Conservation (phyloP, 2,888 invertebrate species). For the Tryphoninae sp. region DNA sequence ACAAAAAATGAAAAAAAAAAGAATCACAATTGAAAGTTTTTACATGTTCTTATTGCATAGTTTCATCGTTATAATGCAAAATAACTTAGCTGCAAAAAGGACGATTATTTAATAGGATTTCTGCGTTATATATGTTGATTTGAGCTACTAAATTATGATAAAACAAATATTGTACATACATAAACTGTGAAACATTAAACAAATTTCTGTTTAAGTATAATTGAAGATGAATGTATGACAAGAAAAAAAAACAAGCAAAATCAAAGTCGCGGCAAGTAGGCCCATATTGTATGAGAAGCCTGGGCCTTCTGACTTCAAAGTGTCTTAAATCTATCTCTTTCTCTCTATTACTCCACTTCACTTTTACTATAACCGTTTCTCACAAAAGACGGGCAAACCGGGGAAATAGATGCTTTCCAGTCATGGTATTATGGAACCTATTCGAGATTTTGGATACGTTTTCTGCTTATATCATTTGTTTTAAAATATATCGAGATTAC, state of each 20-base stretch:
- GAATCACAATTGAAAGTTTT: slow-evolving; percentile 78
- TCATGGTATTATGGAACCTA: background rate
- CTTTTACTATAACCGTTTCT: slow-evolving; percentile 66
- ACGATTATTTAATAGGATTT: slow-evolving; percentile 71
- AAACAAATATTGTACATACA: slow-evolving; percentile 72
- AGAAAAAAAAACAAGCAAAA: slow-evolving; percentile 69
- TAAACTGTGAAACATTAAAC: slow-evolving; percentile 65
- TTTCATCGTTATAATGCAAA: slow-evolving; percentile 73
- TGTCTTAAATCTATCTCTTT: slow-evolving; percentile 75
- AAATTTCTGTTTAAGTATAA: slow-evolving; percentile 67
- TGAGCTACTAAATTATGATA: slow-evolving; percentile 75
- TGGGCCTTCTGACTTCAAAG: slow-evolving; percentile 78
- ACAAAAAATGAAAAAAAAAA: slow-evolving; percentile 61
- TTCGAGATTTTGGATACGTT: background rate
- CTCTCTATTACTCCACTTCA: slow-evolving; percentile 63
- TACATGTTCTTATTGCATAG: slow-evolving; percentile 78
- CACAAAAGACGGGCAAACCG: slow-evolving; percentile 72
- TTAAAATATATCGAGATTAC: slow-evolving; percentile 60
- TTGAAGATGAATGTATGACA: slow-evolving; percentile 72
- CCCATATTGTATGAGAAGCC: slow-evolving; percentile 70
- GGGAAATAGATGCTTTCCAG: slow-evolving; percentile 53
- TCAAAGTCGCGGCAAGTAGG: slow-evolving; percentile 75
- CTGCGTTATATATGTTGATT: slow-evolving; percentile 73
- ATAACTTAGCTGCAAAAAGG: slow-evolving; percentile 64
- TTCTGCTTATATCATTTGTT: slow-evolving; percentile 54